These are phyloP conservation scores for Atherinosoma microstoma DNA, from an alignment of 2,797 vertebrate species.

Conservation along the genomic window DNA sequence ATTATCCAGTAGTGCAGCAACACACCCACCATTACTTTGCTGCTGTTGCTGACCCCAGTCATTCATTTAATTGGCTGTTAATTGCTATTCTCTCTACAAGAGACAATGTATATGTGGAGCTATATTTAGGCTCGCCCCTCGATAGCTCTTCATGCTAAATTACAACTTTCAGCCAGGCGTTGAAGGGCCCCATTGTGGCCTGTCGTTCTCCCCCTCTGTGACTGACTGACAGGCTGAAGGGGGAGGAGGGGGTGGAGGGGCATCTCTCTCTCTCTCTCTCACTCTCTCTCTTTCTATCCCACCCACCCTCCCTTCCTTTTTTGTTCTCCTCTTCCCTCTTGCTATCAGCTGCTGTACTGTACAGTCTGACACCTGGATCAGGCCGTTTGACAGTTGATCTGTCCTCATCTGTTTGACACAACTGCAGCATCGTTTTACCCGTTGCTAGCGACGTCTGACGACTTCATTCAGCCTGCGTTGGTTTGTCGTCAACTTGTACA, in stretches of 20 bases:
- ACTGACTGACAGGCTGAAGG: constrained; percentile 81
- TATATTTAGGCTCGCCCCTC: constrained; percentile 83
- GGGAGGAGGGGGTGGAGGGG: constrained; percentile 30
- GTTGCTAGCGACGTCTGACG: constrained; percentile 39
- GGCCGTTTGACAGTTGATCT: constrained; percentile 49
- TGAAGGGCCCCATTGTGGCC: constrained; percentile 85
- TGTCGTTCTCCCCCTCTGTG: constrained; percentile 83
- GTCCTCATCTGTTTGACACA: constrained; percentile 52
- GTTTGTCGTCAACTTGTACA: constrained; percentile 36
- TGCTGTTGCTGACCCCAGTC: constrained; percentile 81
- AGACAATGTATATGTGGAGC: constrained; percentile 80
- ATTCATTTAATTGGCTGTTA: constrained; percentile 87
- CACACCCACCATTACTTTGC: constrained; percentile 79
- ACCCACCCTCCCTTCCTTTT: constrained; percentile 36
- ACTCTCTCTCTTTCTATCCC: constrained; percentile 40
- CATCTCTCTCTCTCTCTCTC: constrained; percentile 45
- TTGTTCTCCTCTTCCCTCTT: constrained; percentile 46
- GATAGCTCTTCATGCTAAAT: constrained; percentile 84
- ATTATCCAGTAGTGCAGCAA: constrained; percentile 72
- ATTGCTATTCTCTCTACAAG: constrained; percentile 84
- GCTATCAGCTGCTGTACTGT: constrained; percentile 63
- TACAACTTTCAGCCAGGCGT: constrained; percentile 82
- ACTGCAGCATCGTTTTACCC: constrained; percentile 51
- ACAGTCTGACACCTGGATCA: constrained; percentile 71
- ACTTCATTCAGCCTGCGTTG: constrained; percentile 29